Conservation (phyloP, 1,140 invertebrate genomes). For the Meloidogyne floridensis region DNA sequence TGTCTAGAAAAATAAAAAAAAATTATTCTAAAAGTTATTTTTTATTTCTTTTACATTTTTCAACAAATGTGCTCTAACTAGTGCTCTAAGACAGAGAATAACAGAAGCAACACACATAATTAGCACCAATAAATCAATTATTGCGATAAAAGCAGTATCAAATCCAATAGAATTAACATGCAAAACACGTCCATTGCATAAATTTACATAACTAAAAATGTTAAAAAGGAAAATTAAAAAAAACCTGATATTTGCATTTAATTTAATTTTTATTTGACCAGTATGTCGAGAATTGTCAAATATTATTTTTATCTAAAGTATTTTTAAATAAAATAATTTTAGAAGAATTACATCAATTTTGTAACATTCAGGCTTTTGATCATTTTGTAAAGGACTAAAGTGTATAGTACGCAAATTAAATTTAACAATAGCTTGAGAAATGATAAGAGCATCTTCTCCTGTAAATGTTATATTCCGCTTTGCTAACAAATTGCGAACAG, state of each 20-base stretch:
- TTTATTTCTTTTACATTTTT: constrained; percentile 72
- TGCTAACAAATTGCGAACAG: constrained; percentile 40
- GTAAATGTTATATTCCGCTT: constrained; percentile 58
- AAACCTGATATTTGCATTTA: constrained; percentile 76
- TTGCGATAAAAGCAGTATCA: constrained; percentile 60
- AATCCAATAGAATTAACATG: constrained; percentile 67
- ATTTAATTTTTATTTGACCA: constrained; percentile 83
- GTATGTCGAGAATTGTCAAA: constrained; percentile 91
- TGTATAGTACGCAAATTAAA: constrained; percentile 63
- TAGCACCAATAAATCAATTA: constrained; percentile 86
- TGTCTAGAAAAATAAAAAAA: constrained; percentile 65
- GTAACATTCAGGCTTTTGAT: constrained; percentile 65
- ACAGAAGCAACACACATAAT: constrained; percentile 81
- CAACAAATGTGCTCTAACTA: constrained; percentile 83
- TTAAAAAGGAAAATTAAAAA: not conserved
- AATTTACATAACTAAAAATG: constrained; percentile 72
- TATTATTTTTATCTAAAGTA: constrained; percentile 70
- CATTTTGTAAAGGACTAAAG: constrained; percentile 52
- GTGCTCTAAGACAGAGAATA: constrained; percentile 81
- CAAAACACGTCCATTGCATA: constrained; percentile 61
- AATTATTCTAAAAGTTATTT: constrained; percentile 17
- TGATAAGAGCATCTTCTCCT: constrained; percentile 60
- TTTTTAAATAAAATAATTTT: not conserved
- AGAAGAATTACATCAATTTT: constrained; percentile 47
- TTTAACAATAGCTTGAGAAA: constrained; percentile 55